Evolutionary conservation across 2,888 invertebrate genomes (phyloP), one percentile per base, ranked within the genome.

Genomic region (Hesperia comma): DNA sequence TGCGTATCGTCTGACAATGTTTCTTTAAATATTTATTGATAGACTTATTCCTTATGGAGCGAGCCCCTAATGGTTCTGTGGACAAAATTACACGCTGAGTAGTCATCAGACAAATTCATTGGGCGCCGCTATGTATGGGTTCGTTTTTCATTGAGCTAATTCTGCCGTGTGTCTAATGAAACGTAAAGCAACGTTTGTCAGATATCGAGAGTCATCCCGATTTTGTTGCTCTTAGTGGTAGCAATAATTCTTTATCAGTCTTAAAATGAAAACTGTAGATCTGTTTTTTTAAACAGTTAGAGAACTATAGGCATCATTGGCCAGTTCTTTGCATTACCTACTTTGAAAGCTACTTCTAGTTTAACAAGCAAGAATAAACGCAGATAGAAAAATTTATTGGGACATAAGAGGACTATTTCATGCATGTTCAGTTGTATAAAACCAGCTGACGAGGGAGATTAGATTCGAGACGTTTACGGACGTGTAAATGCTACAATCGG

Each of bases 51-150:
- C 77, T 81, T 74, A 77, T 83, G 79, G 78, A 77, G 75, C 77
- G 78, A 72, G 79, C 82, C 78, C 78, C 77, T 75, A 64, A 60
- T 77, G 74, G 77, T 77, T 73, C 77, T 79, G 77, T 80, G 79
- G 84, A 86, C 87, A 75, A 86, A 90, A 90, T 90, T 88, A 88
- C 83, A 82, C 82, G 80, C 81, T 88, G 90, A 90, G 86, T 88
- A 90, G 49, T 49, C 49, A 90, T 86, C 85, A 83, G 81, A 79
- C 86, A 88, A 88, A 85, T 87, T 83, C 81, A 80, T 78, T 77
- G 72, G 78, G 81, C 83, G 88, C 84, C 79, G 81, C 86, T 84
- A 80, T 84, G 76, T 74, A 84, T 84, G 85, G 84, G 80, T 86
- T 82, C 79, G 81, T 84, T 87, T 75, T 78, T 77, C 75, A 33